Conservation (phyloP, 2,888 invertebrate genomes). For the Micoletzkya japonica region DNA sequence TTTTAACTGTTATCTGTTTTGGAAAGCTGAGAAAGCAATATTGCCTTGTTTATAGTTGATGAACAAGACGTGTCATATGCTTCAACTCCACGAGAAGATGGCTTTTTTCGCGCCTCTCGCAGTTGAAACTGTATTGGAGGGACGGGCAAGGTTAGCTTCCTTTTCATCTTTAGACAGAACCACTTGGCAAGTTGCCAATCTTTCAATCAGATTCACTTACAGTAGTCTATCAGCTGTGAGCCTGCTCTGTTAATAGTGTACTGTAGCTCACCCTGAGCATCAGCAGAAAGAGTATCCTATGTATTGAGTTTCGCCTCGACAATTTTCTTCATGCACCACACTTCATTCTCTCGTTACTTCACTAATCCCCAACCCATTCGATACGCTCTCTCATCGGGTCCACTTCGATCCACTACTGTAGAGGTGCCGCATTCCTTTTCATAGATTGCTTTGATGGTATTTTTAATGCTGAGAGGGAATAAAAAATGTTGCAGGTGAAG, state of each 20-base stretch:
- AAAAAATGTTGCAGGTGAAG: neutral
- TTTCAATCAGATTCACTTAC: neutral
- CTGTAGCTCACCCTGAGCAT: neutral
- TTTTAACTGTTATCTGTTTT: neutral
- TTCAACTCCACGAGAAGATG: slow-evolving; percentile 17
- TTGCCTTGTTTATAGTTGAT: slow-evolving; percentile 20
- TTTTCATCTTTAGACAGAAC: neutral
- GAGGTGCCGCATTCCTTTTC: slow-evolving; percentile 28
- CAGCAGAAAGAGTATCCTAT: neutral
- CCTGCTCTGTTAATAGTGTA: neutral
- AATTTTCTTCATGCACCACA: slow-evolving; percentile 38
- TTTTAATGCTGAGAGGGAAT: neutral
- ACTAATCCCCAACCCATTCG: slow-evolving; percentile 33
- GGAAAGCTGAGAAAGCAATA: neutral
- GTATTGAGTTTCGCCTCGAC: slow-evolving; percentile 40
- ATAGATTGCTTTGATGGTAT: neutral
- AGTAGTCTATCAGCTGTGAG: neutral
- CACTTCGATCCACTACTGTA: slow-evolving; percentile 36
- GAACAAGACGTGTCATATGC: slow-evolving; percentile 15
- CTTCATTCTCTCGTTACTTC: slow-evolving; percentile 28
- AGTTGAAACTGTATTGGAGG: slow-evolving; percentile 13
- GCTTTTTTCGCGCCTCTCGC: neutral
- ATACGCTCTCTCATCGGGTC: slow-evolving; percentile 42
- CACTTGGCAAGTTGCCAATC: neutral
- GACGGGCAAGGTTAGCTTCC: slow-evolving; percentile 10